phyloP scores from a whole-genome alignment of 2,113 vertebrate species.

The Pluvialis apricaria region DNA sequence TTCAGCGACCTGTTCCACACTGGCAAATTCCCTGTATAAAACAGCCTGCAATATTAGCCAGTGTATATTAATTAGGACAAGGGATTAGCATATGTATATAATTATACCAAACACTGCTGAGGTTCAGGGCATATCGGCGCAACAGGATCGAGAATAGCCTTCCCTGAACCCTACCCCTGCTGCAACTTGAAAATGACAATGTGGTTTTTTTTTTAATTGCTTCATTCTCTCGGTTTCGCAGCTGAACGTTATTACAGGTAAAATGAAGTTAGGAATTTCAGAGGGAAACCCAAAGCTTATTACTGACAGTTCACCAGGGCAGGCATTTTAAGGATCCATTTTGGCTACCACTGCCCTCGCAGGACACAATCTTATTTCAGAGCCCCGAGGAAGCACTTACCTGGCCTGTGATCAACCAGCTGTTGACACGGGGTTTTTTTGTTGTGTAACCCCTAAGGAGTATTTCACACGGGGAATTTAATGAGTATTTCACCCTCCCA shows the following conservation, averaged over 20 bases:
- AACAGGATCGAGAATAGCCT: not conserved
- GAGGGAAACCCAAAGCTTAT: not conserved
- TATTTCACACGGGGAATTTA: not conserved
- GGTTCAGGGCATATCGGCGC: not conserved
- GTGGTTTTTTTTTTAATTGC: not conserved
- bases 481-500: not conserved
- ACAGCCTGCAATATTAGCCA: not conserved
- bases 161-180: not conserved
- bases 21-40: not conserved
- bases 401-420: not conserved
- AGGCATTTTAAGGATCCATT: not conserved
- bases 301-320: not conserved
- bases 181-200: not conserved
- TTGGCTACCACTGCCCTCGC: no score
- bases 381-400: not conserved
- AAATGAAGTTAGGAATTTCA: not conserved
- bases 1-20: not conserved
- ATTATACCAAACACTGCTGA: not conserved
- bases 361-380: not conserved
- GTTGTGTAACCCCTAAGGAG: not conserved
- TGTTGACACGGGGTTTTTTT: not conserved
- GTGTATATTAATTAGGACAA: not conserved
- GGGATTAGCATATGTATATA: not conserved
- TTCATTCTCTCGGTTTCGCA: not conserved
- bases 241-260: accelerated